Evolutionary conservation across 37 sponge, comb jelly and placozoan species (phyloP).

Genomic region (Oscarella lobularis): DNA sequence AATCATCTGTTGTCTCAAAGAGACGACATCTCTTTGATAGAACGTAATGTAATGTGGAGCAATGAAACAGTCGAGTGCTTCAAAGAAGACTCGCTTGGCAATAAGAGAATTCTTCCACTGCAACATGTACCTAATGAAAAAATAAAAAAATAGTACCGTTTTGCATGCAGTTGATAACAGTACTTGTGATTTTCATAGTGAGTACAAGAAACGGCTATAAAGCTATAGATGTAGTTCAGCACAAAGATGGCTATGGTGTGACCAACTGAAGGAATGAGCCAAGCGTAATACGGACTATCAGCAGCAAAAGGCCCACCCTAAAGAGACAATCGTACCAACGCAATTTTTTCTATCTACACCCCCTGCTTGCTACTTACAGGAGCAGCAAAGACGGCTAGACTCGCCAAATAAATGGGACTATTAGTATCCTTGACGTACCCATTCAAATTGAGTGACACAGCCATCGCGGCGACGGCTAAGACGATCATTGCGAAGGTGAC

Average conservation of each 20-base stretch:
- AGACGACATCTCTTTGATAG: conserved; percentile 52
- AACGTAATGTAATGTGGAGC: conserved; percentile 75
- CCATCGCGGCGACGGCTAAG: conserved; percentile 45
- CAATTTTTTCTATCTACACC: too few species aligned
- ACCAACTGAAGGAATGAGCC: conserved; percentile 41
- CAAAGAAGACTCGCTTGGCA: conserved; percentile 65
- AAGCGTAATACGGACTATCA: conserved; percentile 55
- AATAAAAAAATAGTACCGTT: too few species aligned
- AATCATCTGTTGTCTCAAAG: conserved; percentile 44
- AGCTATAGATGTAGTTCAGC: conserved; percentile 46
- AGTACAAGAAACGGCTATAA: conserved; percentile 40
- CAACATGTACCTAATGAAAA: conserved; percentile 32
- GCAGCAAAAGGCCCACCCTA: conserved; percentile 62
- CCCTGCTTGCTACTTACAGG: conserved; percentile 65
- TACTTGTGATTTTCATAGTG: conserved; percentile 67
- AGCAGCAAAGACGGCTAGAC: conserved; percentile 33
- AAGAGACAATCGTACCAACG: too few species aligned
- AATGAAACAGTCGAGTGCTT: conserved; percentile 66
- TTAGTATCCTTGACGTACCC: conserved; percentile 42
- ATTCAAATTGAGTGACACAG: conserved; percentile 58
- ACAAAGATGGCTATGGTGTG: conserved; percentile 35
- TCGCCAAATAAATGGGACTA: conserved; percentile 49
- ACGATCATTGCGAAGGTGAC: conserved; percentile 38
- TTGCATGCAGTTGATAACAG: too few species aligned
- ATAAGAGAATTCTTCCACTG: conserved; percentile 54